A percentile compares a stretch with the other conserved stretches of the same genome.
These are phyloP conservation scores for Megaceryle alcyon DNA, from an alignment of 2,797 vertebrate genomes.

Conservation along the genomic window DNA sequence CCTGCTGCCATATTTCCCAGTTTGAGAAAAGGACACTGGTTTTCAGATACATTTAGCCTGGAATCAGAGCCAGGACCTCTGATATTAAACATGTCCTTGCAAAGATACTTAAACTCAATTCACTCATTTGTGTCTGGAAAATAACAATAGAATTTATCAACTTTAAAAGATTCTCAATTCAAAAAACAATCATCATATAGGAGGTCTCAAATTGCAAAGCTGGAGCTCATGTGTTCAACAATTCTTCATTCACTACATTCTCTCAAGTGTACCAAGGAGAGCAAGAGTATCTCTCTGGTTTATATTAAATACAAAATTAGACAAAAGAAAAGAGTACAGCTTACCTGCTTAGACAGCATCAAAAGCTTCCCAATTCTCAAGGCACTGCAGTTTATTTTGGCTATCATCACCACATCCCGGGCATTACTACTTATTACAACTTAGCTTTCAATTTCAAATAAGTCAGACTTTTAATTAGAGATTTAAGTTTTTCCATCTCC, in stretches of 20 bases:
- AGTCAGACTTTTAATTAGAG: not conserved
- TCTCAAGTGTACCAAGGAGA: not conserved
- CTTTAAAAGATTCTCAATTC: not conserved
- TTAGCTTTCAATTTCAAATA: not conserved
- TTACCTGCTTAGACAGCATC: not conserved
- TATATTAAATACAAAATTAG: not conserved
- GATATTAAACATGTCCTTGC: not conserved
- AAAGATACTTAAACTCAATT: not conserved
- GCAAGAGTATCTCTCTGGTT: not conserved
- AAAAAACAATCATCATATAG: not conserved
- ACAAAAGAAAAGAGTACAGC: not conserved
- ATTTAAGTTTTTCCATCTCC: not conserved
- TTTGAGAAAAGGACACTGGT: not conserved
- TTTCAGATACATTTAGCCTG: not conserved
- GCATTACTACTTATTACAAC: not conserved
- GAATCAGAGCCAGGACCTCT: not conserved
- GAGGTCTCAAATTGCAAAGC: not conserved
- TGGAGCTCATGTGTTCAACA: not conserved
- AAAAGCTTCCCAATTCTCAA: not conserved
- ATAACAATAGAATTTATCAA: not conserved
- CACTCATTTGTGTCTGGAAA: not conserved
- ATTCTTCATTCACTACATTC: not conserved
- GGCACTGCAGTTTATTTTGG: not conserved
- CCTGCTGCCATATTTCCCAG: not conserved
- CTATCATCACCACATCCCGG: not conserved